Base-by-base conservation (phyloP, 2,113 vertebrate species). In the Pseudopipra pipra region DNA sequence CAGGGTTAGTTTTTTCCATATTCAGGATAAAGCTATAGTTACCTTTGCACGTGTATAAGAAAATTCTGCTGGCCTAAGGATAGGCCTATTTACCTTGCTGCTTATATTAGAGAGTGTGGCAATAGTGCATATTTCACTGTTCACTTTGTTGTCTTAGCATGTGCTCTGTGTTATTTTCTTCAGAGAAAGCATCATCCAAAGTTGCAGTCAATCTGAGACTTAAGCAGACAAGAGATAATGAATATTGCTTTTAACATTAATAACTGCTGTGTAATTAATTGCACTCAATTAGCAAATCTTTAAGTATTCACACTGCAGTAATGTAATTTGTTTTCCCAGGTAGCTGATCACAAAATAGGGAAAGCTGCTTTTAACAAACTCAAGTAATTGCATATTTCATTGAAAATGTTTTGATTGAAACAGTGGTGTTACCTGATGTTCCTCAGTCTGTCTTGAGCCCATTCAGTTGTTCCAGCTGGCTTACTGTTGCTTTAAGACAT, bases 261-360 rank as follows among this genome's bases (percentile, higher is more conserved):
- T 52, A 55, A 55, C 80, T 89, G 46, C 84, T 65, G 54, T 46
- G 91, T 82, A 87, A 94, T 94, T 95, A 96, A 91, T 94, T 79
- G 46, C 35, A 31, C 41, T 66, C 85, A 93, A 95, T 95, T 94
- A 87, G 56, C 62, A 92, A 75, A 62, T 82, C 37, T 84, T 66
- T 24, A 78, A 89, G 65, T 87, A 82, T 68, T 54, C 80, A 87
- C 61, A 52, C 61, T 62, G 58, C 22, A 43, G 28, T 76, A 77
- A 65, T 93, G 41, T 72, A 85, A 91, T 85, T 82, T 89, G 44
- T 84, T 91, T 95, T 86, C 52, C 52, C 14, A 84, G 83, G 93
- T 93, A 88, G 31, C 73, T 65, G 80, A 78, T 91, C 33, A n/a
- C 46, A 31, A 10, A 28, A 28, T 35, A 21, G n/a, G 49, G 74